Evolutionary conservation across 1,140 invertebrate genomes (phyloP).

Genomic region (Nephila pilipes): DNA sequence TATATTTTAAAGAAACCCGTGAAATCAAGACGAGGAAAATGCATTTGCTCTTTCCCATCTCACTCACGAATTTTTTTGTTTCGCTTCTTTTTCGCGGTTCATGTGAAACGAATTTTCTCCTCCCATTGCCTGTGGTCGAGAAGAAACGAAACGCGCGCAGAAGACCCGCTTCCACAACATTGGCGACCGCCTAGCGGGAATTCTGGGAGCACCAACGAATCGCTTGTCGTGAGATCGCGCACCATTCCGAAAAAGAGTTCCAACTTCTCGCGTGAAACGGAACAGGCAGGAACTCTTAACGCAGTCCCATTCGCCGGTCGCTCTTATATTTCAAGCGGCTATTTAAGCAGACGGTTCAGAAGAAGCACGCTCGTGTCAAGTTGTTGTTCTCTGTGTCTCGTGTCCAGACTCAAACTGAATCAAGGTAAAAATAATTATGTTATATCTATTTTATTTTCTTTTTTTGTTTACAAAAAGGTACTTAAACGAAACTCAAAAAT

Average conservation of each 20-base stretch:
- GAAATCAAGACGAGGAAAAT: neutral
- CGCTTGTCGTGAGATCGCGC: conserved; percentile 20
- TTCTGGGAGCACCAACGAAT: conserved; percentile 19
- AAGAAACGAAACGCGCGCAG: conserved; percentile 14
- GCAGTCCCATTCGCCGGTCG: neutral
- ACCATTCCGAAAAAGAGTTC: conserved; percentile 29
- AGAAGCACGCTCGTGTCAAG: neutral
- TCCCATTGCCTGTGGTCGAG: neutral
- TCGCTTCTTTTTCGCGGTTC: neutral
- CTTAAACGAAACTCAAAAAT: too few relatives aligned
- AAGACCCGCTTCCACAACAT: conserved; percentile 10
- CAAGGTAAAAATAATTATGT: neutral
- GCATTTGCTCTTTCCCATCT: neutral
- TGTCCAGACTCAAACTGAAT: neutral
- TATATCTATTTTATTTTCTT: too few relatives aligned
- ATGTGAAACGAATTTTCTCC: conserved; percentile 14
- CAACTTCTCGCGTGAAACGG: conserved; percentile 10
- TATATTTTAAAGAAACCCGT: neutral
- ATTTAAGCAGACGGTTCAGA: neutral
- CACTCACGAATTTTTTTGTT: neutral
- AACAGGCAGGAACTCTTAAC: conserved; percentile 1
- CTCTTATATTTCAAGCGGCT: neutral
- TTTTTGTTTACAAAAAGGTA: too few relatives aligned
- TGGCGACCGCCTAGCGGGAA: conserved; percentile 32
- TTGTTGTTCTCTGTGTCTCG: neutral